Percentiles rank a stretch among this genome's conserved stretches.
Conservation (phyloP, 2,113 vertebrate genomes). For the Hippoglossus stenolepis region DNA sequence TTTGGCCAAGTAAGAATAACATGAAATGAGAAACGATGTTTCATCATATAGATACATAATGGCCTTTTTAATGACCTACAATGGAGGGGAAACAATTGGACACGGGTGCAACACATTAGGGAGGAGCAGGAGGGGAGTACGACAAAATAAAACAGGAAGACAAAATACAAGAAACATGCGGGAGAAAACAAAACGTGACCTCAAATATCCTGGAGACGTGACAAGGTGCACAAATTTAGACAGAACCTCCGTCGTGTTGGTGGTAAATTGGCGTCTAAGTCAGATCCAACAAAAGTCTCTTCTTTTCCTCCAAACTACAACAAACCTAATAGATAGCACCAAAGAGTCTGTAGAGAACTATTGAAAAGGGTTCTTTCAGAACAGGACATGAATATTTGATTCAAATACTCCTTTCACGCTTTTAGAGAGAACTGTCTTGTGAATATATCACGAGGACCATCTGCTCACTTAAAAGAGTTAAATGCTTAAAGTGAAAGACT, state of each 20-base stretch:
- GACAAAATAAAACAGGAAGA: no score
- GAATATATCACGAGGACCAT: slow-evolving; percentile 29
- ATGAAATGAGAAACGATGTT: no score
- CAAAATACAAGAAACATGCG: no score
- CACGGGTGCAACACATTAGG: no score
- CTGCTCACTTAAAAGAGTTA: slow-evolving; percentile 32
- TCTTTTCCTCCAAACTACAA: slow-evolving; percentile 8
- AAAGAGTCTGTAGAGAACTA: slow-evolving; percentile 21
- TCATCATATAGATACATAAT: no score
- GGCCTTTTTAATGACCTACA: no score
- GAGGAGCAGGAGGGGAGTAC: no score
- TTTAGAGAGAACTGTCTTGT: slow-evolving; percentile 47
- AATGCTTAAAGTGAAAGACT: slow-evolving; percentile 36
- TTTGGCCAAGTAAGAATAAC: no score
- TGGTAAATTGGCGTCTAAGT: not conserved
- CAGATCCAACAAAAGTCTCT: not conserved
- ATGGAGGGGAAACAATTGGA: no score
- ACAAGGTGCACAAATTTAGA: no score
- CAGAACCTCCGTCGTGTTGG: not conserved
- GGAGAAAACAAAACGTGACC: no score
- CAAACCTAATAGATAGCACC: slow-evolving; percentile 25
- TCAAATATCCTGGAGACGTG: no score
- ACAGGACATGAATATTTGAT: slow-evolving; percentile 54
- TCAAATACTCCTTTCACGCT: slow-evolving; percentile 23
- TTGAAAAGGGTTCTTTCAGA: slow-evolving; percentile 51